Evolutionary conservation across 2,797 vertebrate species (phyloP).

Genomic region (Avahi laniger): DNA sequence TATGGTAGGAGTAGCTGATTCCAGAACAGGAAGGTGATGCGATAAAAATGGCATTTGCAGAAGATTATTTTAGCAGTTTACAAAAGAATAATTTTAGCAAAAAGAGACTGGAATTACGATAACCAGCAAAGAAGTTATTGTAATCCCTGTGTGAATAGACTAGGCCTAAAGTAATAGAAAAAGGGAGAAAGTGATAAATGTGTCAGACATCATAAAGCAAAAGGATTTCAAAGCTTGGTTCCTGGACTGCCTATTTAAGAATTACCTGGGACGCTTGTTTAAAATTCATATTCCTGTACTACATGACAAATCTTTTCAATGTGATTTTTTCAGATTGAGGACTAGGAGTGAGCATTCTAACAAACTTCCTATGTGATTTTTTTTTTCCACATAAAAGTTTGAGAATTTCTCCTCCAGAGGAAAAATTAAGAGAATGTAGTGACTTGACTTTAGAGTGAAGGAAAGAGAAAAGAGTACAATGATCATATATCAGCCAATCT

Average conservation of each 20-base stretch:
- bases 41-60: slow-evolving; percentile 75
- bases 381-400: neutral
- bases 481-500: neutral
- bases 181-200: neutral
- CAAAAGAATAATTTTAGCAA: slow-evolving; percentile 72
- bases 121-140: slow-evolving; percentile 43
- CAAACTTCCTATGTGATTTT: neutral
- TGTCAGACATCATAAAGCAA: neutral
- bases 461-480: neutral
- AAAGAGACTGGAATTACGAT: slow-evolving; percentile 33
- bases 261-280: neutral
- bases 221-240: neutral
- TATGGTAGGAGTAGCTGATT: slow-evolving; percentile 71
- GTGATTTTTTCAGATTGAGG: neutral
- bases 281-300: neutral
- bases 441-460: neutral
- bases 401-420: neutral
- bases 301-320: neutral
- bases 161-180: neutral
- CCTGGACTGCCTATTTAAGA: neutral
- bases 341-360: neutral
- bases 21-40: slow-evolving; percentile 75
- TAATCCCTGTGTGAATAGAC: neutral
- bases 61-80: slow-evolving; percentile 70
- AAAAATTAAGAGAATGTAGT: neutral